Evolutionary conservation across 1,140 invertebrate species (phyloP).

Genomic region (Eriocheir sinensis): DNA sequence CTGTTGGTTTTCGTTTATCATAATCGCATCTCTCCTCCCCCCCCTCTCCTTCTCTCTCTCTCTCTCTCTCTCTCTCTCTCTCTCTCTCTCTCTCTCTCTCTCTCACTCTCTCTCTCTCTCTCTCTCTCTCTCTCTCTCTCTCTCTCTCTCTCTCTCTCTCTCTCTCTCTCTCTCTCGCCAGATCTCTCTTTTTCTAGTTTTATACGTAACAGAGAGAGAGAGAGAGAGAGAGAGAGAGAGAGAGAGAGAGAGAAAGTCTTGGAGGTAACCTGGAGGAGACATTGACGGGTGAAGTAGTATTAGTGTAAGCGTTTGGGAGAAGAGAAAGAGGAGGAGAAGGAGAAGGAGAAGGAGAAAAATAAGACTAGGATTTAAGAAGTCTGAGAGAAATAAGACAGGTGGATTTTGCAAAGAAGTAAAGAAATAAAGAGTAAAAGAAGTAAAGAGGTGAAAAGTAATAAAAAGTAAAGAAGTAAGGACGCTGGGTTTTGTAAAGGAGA

Average conservation of each 20-base stretch:
- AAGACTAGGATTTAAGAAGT: no score
- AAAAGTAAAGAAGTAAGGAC: no score
- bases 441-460: no score
- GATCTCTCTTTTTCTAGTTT: not conserved
- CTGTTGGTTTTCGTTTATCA: constrained; percentile 2
- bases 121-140: constrained; percentile 14
- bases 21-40: constrained; percentile 5
- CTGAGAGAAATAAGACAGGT: no score
- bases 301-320: no score
- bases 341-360: no score
- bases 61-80: constrained; percentile 22
- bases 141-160: constrained; percentile 14
- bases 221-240: not conserved
- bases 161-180: not conserved
- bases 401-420: no score
- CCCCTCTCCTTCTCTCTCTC: not conserved
- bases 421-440: no score
- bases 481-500: no score
- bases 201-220: not conserved
- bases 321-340: no score
- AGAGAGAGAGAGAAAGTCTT: not conserved
- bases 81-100: constrained; percentile 22
- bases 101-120: constrained; percentile 4
- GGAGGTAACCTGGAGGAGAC: no score
- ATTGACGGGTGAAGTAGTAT: no score